Conservation (phyloP, 2,113 vertebrate species). For the Sterna hirundo region DNA sequence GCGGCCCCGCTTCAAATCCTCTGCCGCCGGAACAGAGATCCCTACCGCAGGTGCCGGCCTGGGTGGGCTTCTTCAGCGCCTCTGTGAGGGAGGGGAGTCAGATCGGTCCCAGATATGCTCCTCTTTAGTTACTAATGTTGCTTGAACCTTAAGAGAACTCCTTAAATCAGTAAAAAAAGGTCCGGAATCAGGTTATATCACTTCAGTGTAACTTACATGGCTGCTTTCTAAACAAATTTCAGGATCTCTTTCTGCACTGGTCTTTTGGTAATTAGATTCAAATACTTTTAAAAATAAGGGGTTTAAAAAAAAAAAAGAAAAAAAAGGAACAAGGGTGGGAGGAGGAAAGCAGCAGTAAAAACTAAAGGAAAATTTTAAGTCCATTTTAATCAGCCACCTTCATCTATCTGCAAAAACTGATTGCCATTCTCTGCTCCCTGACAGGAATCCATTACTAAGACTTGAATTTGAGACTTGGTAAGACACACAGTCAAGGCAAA, state of each 20-base stretch:
- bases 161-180: fast-evolving
- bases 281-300: background rate
- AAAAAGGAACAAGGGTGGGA: background rate
- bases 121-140: fast-evolving
- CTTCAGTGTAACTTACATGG: background rate
- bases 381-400: background rate
- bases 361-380: background rate
- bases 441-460: background rate
- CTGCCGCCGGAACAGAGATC: fast-evolving
- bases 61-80: fast-evolving
- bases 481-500: background rate
- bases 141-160: fast-evolving
- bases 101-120: fast-evolving
- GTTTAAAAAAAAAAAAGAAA: background rate
- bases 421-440: background rate
- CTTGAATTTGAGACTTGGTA: background rate
- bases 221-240: background rate
- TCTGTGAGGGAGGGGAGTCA: background rate
- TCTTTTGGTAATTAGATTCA: background rate
- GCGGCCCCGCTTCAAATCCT: fast-evolving
- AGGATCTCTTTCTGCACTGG: fast-evolving
- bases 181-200: fast-evolving
- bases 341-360: background rate
- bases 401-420: background rate
- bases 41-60: fast-evolving